Evolutionary conservation across 2,888 invertebrate genomes (phyloP), one percentile per base, ranked within the genome.

Genomic region (Leistus spinibarbis): DNA sequence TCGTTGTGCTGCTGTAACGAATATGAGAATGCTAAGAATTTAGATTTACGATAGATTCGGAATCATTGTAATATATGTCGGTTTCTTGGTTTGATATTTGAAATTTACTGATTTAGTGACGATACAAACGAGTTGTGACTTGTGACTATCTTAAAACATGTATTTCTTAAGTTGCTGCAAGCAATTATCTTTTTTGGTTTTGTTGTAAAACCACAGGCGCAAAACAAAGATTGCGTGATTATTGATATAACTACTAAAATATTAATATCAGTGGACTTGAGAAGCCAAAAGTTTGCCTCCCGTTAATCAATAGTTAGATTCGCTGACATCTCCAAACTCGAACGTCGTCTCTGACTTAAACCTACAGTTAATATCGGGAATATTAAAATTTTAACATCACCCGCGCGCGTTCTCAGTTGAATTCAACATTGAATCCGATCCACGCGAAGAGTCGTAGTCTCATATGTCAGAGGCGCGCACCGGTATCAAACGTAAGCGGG

Each of bases 381-480:
- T 77, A 77, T 76, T 76, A 77, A 76, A 74, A 74, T 69, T 77
- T 76, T 77, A 77, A 76, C 69, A 63, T 77, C 24, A 65, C 60
- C 67, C 57, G 79, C 78, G 78, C n/a, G n/a, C n/a, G n/a, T n/a
- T n/a, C n/a, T n/a, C n/a, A n/a, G n/a, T n/a, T n/a, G 79, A 74
- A 60, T 74, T 74, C 62, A 72, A 27, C 72, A 66, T 75, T 76
- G 77, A 73, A 79, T 80, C 81, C 80, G 81, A 80, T 81, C 81
- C 80, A 77, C 40, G 40, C 10, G 40, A 13, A 7, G 40, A 2
- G 3, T 1, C 13, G 80, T 80, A 79, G 79, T 81, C 82, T 81
- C 82, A 80, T 82, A 82, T 82, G 82, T 82, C 82, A 82, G 62
- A 83, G 75, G 69, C 64, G 57, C 77, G 80, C 80, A 80, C 81